A percentile compares a stretch with the other conserved stretches of the same genome.
These are phyloP conservation scores for Zaprionus inermis DNA, from an alignment of 1,140 invertebrate species.

Conservation along the genomic window DNA sequence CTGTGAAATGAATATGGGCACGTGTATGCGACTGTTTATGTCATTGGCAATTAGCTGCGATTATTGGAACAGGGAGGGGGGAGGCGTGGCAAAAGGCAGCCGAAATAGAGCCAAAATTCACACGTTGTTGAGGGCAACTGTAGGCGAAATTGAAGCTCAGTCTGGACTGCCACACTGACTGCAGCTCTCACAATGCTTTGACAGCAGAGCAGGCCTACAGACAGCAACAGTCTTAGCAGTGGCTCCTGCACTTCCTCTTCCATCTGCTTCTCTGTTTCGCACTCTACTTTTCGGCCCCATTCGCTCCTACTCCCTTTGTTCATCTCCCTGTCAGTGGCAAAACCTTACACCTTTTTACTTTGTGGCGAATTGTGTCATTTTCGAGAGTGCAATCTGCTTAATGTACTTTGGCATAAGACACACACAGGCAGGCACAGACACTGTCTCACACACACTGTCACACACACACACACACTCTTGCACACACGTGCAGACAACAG, in stretches of 20 bases:
- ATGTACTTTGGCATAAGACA: slow-evolving; percentile 64
- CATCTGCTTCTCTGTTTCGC: neutral
- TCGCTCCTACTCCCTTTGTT: neutral
- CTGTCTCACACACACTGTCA: slow-evolving; percentile 6
- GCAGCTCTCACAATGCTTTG: neutral
- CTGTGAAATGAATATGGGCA: slow-evolving; percentile 67
- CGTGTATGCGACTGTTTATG: slow-evolving; percentile 67
- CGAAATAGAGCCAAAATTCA: neutral
- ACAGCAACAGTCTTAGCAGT: neutral
- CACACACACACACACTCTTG: slow-evolving; percentile 16
- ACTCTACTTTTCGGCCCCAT: neutral
- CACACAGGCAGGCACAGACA: slow-evolving; percentile 32
- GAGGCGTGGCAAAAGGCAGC: neutral
- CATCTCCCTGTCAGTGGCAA: neutral
- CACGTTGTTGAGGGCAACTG: neutral
- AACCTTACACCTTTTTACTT: slow-evolving; percentile 39
- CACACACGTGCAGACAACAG: slow-evolving; percentile 8
- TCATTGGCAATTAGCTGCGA: slow-evolving; percentile 62
- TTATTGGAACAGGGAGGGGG: slow-evolving; percentile 24
- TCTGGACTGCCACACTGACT: neutral
- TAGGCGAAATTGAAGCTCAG: neutral
- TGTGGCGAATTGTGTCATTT: slow-evolving; percentile 69
- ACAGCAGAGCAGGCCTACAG: slow-evolving; percentile 1
- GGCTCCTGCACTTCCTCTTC: neutral
- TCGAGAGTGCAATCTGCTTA: slow-evolving; percentile 78